Percentiles rank a stretch among this genome's conserved stretches.
Conservation (phyloP, 2,113 vertebrate species). For the Tylochromis polylepis region DNA sequence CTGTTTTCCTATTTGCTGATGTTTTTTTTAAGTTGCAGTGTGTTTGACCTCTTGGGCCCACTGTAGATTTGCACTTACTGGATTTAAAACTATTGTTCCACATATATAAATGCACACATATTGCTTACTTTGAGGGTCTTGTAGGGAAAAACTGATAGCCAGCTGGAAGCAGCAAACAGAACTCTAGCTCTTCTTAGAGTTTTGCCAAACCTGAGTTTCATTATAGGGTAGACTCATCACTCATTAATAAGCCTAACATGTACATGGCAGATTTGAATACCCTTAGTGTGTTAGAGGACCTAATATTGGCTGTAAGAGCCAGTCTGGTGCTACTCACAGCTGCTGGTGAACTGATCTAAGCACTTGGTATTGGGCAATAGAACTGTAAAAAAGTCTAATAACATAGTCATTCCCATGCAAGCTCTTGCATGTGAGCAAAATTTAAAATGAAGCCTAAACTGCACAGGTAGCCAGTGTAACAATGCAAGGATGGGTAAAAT, state of each 20-base stretch:
- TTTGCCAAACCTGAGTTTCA: neutral
- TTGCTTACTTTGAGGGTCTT: neutral
- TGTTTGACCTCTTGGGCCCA: neutral
- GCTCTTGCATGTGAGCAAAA: neutral
- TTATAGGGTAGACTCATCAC: neutral
- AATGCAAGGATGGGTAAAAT: neutral
- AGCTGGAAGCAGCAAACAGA: neutral
- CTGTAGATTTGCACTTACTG: neutral
- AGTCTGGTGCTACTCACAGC: neutral
- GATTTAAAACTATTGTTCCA: neutral
- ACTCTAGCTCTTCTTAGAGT: neutral
- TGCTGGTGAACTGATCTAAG: neutral
- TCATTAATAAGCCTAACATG: neutral
- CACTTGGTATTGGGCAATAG: neutral
- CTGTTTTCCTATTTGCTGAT: neutral
- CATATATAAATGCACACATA: no score
- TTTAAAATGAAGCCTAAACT: neutral
- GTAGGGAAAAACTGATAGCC: neutral
- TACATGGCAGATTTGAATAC: neutral
- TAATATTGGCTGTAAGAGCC: neutral
- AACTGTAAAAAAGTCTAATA: neutral
- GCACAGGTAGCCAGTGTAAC: neutral
- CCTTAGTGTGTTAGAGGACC: neutral
- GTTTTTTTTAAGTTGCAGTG: neutral
- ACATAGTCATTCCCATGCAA: neutral